A percentile compares a stretch with the other conserved stretches of the same genome.
Conservation (phyloP, 2,888 invertebrate genomes). For the Cotesia congregata region DNA sequence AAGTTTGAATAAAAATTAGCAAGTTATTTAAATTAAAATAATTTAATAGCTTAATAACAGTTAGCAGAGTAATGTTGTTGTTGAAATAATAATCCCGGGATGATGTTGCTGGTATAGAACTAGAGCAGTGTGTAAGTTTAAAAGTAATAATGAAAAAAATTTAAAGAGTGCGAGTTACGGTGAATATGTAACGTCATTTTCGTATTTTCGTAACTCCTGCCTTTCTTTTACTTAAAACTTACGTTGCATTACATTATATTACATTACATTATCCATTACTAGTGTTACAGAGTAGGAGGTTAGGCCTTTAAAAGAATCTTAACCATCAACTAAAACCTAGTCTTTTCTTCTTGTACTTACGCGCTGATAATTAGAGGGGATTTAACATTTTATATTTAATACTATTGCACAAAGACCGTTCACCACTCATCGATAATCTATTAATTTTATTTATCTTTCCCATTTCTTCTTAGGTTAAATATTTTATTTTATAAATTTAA, state of each 20-base stretch:
- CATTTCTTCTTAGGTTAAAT: too few species aligned
- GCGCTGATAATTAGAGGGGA: too few species aligned
- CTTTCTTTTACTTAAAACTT: constrained; percentile 27
- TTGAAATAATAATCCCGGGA: neutral
- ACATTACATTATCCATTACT: neutral
- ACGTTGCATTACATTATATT: constrained; percentile 1
- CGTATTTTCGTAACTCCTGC: constrained; percentile 41
- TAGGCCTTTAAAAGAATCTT: neutral
- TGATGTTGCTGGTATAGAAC: neutral
- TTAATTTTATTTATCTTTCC: too few species aligned
- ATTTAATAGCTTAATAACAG: neutral
- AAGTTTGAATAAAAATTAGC: too few species aligned
- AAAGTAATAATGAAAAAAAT: constrained; percentile 10
- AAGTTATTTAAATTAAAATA: neutral
- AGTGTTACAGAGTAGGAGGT: too few species aligned
- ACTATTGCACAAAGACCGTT: too few species aligned
- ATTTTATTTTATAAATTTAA: too few species aligned
- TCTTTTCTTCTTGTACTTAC: neutral
- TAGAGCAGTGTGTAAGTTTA: constrained; percentile 2
- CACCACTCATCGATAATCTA: too few species aligned
- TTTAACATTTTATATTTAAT: too few species aligned
- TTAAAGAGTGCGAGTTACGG: constrained; percentile 23
- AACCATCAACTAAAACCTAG: neutral
- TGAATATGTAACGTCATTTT: constrained; percentile 39
- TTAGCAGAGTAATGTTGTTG: neutral